Base-by-base conservation (phyloP, 2,113 vertebrate species). In the Neogale vison region DNA sequence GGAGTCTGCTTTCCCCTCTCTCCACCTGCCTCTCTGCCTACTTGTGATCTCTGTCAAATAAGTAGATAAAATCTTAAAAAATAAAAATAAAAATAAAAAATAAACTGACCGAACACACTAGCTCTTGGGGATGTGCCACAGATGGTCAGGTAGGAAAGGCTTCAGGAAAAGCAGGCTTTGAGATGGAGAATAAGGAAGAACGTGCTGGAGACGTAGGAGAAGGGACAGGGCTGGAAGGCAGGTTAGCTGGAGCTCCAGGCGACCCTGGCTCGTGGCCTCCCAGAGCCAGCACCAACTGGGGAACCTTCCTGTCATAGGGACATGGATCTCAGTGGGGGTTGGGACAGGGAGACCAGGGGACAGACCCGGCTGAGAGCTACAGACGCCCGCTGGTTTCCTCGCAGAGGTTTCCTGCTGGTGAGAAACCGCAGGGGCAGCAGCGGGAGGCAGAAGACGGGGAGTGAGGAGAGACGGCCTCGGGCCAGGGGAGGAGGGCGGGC, bases 401-500 rank as follows among this genome's bases (percentile, higher is more conserved):
- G 17, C 52, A 42, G 63, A 34, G 6, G 23, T 20, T 6, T 61
- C 20, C 3, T 9, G 29, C 36, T 26, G 61, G 4, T n/a, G 47
- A 80, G 72, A 52, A 59, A 63, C 72, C 13, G 3, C 7, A 17
- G 47, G 42, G 83, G 63, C 57, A 55, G n/a, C 52, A 52, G 50
- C 50, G 4, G 50, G 50, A 34, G 23, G 17, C 17, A 1, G 65
- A 18, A 67, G 65, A 14, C 7, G 12, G 21, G 59, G 45, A 0
- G 1, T 20, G 31, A 18, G 3, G 57, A 77, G n/a, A 2, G 26
- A 15, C 4, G 3, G 3, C 21, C 2, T 1, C 10, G 2, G 3
- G 0, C 11, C 11, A 6, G 7, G 1, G 24, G 47, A 59, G 21
- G 69, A 0, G 34, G 45, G 14, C 12, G 6, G 23, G 31, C n/a